Base-by-base conservation (phyloP, 2,797 vertebrate species). In the Zenarchopterus dispar region DNA sequence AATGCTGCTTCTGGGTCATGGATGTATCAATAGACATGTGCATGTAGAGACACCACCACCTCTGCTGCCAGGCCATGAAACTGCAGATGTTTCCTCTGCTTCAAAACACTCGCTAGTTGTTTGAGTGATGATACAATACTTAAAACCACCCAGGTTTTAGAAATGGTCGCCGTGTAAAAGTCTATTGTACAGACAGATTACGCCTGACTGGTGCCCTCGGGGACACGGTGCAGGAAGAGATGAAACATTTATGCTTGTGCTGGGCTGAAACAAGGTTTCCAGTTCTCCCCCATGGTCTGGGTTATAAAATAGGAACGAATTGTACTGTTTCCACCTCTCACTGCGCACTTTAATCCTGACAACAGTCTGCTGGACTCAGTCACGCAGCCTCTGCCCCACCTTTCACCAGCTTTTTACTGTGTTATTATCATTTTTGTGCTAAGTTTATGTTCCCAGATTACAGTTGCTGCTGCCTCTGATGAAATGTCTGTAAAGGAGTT, bases 261-360 rank as follows among this genome's bases (percentile, higher is more conserved):
- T 36, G 33, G 33, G 28, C 8, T 3, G 28, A 31, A 31, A 31
- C 28, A 9, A 7, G 28, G 33, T 11, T 36, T 36, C 9, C 33
- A 36, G 33, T 10, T 1, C 19, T 52, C 36, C 2, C 41, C 33
- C 0, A 0, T 11, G 8, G 16, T n/a, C 31, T 42, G 10, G 19
- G 17, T 61, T 45, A 24, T 6, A 67, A 59, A 59, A 44, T 9
- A 28, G 17, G 36, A 50, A 42, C 24, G 2, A 46, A 70, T 61
- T 47, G 47, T 33, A 45, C 13, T 54, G 2, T 52, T 60, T 58
- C 62, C 66, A 74, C 50, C 73, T 76, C 22, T 78, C 33, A 43
- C 36, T 5, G 64, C 81, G 78, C 85, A 84, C 83, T 77, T 89
- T 74, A 85, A 62, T 56, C 55, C 62, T 33, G 17, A 46, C 48